phyloP scores from a whole-genome alignment of 2,113 vertebrate species.

The Falco punctatus region DNA sequence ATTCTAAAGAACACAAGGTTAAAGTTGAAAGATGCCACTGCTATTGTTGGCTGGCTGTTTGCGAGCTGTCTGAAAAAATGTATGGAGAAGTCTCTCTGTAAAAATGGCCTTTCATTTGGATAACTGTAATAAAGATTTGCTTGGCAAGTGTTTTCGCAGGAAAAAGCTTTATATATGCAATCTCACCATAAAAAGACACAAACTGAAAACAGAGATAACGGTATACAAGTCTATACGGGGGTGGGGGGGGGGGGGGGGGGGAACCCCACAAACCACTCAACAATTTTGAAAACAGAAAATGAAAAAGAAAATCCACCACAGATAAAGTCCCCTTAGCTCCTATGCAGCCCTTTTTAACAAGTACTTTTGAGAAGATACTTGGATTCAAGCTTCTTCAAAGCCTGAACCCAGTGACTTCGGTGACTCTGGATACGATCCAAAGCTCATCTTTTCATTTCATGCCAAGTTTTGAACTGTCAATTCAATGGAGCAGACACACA shows the following conservation, averaged over 20 bases:
- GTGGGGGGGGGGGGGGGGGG: no score
- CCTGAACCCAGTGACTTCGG: background rate
- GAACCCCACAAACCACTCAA: background rate
- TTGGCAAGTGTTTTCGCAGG: background rate
- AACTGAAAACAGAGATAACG: background rate
- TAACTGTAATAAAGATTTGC: background rate
- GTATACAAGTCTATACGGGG: background rate
- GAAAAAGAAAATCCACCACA: background rate
- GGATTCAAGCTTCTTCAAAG: background rate
- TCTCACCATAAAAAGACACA: background rate
- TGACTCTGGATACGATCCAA: background rate
- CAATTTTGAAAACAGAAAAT: background rate
- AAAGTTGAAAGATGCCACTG: conserved; percentile 65
- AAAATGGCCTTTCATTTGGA: background rate
- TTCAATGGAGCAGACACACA: background rate
- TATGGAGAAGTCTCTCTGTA: background rate
- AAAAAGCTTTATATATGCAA: background rate
- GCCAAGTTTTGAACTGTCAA: conserved; percentile 1
- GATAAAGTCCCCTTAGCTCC: background rate
- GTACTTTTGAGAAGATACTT: background rate
- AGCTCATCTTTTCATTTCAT: conserved; percentile 29
- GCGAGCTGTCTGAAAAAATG: background rate
- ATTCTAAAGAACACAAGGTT: conserved; percentile 69
- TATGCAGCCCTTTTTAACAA: background rate
- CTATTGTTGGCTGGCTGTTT: conserved; percentile 49